These are phyloP conservation scores for Borostomias antarcticus DNA, from an alignment of 2,797 vertebrate genomes.

Conservation along the genomic window DNA sequence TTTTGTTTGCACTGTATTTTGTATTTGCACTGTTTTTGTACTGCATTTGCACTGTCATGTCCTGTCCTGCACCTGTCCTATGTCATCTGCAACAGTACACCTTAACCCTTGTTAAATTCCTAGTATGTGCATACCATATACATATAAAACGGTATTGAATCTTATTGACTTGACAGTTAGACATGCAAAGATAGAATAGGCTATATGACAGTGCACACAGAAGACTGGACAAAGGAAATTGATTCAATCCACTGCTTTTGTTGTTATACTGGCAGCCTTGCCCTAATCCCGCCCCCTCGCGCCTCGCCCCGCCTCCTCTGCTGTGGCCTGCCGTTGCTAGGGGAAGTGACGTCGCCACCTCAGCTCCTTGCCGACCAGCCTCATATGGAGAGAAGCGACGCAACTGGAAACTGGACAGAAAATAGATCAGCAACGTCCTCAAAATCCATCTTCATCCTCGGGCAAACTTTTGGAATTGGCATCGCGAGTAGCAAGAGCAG, in stretches of 20 bases:
- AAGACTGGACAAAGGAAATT: constrained; percentile 34
- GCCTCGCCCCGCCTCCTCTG: not conserved
- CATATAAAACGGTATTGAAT: not conserved
- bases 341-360: constrained; percentile 55
- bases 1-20: too few species aligned
- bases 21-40: too few species aligned
- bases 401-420: not conserved
- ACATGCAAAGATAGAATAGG: not conserved
- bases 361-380: constrained; percentile 18
- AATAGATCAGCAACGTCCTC: not conserved
- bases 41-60: too few species aligned
- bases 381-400: constrained; percentile 4
- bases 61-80: not conserved
- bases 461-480: constrained; percentile 22
- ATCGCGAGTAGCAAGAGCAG: constrained; percentile 55
- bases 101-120: not conserved
- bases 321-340: constrained; percentile 57
- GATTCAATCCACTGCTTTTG: constrained; percentile 23
- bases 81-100: not conserved
- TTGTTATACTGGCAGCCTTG: constrained; percentile 26
- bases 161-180: constrained; percentile 3
- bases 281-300: not conserved
- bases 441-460: constrained; percentile 89
- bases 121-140: not conserved
- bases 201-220: not conserved